Conservation (phyloP, 2,113 vertebrate species). For the Notothenia rossii region DNA sequence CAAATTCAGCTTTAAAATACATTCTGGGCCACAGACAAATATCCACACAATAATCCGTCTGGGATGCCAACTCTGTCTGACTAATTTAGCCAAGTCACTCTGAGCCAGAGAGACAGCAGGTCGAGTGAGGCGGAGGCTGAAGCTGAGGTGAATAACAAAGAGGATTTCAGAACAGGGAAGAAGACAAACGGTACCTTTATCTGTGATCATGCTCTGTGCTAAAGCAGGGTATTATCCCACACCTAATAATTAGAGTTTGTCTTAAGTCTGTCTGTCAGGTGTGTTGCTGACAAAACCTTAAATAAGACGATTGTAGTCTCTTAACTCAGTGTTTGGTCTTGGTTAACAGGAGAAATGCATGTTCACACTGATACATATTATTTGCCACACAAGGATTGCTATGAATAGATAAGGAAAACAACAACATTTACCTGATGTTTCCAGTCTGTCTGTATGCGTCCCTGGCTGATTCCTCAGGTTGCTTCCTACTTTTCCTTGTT, state of each 20-base stretch:
- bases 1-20: slow-evolving; percentile 13
- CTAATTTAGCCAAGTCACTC: slow-evolving; percentile 54
- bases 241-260: neutral
- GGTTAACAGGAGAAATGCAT: too few species aligned
- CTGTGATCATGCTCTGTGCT: slow-evolving; percentile 20
- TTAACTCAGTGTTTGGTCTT: neutral
- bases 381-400: too few species aligned
- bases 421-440: too few species aligned
- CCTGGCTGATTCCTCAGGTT: too few species aligned
- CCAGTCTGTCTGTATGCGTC: too few species aligned
- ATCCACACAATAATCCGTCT: slow-evolving; percentile 22
- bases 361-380: too few species aligned
- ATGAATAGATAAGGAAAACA: too few species aligned
- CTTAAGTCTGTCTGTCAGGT: slow-evolving; percentile 4
- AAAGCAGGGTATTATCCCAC: neutral
- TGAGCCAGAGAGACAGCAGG: slow-evolving; percentile 33
- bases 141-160: slow-evolving; percentile 63
- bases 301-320: neutral
- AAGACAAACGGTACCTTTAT: slow-evolving; percentile 35
- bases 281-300: slow-evolving; percentile 2
- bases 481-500: too few species aligned
- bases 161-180: slow-evolving; percentile 42
- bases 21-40: slow-evolving; percentile 12
- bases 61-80: slow-evolving; percentile 21
- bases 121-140: slow-evolving; percentile 32